Evolutionary conservation across 2,888 invertebrate genomes (phyloP).

Genomic region (Unio pictorum): DNA sequence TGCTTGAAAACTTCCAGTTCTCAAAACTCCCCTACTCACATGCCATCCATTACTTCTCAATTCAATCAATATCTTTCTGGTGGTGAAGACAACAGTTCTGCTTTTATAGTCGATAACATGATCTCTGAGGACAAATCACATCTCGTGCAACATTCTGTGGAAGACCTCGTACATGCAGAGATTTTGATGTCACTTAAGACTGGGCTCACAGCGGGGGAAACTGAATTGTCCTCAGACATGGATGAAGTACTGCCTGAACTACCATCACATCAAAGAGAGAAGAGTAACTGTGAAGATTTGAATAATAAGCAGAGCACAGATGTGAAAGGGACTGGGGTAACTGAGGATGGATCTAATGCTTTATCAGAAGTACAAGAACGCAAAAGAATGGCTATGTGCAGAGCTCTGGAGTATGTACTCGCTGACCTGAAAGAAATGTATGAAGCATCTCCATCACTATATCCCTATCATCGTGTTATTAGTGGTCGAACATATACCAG

Average conservation of each 20-base stretch:
- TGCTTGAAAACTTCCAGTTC: slow-evolving; percentile 1
- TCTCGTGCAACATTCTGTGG: slow-evolving; percentile 24
- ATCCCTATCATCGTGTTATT: slow-evolving; percentile 1
- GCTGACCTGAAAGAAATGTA: slow-evolving; percentile 1
- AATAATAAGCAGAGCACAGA: background rate
- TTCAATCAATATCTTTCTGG: too few relatives aligned
- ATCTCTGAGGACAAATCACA: slow-evolving; percentile 6
- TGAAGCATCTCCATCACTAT: background rate
- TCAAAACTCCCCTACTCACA: slow-evolving; percentile 4
- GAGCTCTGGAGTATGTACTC: too few relatives aligned
- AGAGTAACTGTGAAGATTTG: background rate
- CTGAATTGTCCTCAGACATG: slow-evolving; percentile 9
- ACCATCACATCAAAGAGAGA: slow-evolving; percentile 3
- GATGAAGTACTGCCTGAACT: slow-evolving; percentile 1
- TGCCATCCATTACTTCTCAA: too few relatives aligned
- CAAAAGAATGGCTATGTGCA: background rate
- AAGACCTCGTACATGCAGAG: slow-evolving; percentile 36
- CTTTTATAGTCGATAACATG: slow-evolving; percentile 2
- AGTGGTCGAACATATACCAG: background rate
- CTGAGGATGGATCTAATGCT: background rate
- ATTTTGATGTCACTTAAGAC: slow-evolving; percentile 29
- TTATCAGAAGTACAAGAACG: background rate
- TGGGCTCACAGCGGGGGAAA: slow-evolving; percentile 13
- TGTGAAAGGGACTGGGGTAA: too few relatives aligned
- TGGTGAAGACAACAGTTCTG: slow-evolving; percentile 5